Percentiles rank a stretch among this genome's conserved stretches.
Evolutionary conservation across 1,140 invertebrate species (phyloP).

Genomic region (Diprion similis): DNA sequence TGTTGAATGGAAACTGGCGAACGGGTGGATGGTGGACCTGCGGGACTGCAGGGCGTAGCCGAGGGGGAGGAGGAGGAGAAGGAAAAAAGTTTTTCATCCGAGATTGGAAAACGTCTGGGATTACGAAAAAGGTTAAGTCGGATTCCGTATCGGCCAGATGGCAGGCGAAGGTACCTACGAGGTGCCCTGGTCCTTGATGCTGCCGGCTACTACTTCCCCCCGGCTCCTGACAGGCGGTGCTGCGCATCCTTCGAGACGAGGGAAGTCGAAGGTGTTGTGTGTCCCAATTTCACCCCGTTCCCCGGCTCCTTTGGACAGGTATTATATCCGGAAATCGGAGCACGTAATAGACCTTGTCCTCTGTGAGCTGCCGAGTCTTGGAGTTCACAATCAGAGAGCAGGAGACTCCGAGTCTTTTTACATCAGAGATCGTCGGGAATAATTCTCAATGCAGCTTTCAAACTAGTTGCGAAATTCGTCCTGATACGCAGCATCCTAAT

Average conservation of each 20-base stretch:
- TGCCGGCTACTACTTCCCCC: neutral
- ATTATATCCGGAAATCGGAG: neutral
- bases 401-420: no score
- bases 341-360: no score
- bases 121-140: constrained; percentile 38
- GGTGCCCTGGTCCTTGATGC: neutral
- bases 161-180: constrained; percentile 37
- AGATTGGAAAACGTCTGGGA: constrained; percentile 55
- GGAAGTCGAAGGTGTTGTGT: no score
- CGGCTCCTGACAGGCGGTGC: neutral
- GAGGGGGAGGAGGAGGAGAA: neutral
- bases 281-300: no score
- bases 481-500: neutral
- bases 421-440: no score
- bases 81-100: constrained; percentile 47
- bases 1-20: constrained; percentile 38
- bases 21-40: constrained; percentile 11
- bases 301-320: no score
- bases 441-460: no score
- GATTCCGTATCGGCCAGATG: constrained; percentile 56
- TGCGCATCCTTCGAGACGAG: neutral
- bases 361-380: no score
- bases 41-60: constrained; percentile 19
- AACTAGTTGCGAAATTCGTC: no score
- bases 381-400: no score